Evolutionary conservation across 92 coral and sea anemone genomes (phyloP), one percentile per base, ranked within the genome.

Genomic region (Epizoanthus illoricatus): DNA sequence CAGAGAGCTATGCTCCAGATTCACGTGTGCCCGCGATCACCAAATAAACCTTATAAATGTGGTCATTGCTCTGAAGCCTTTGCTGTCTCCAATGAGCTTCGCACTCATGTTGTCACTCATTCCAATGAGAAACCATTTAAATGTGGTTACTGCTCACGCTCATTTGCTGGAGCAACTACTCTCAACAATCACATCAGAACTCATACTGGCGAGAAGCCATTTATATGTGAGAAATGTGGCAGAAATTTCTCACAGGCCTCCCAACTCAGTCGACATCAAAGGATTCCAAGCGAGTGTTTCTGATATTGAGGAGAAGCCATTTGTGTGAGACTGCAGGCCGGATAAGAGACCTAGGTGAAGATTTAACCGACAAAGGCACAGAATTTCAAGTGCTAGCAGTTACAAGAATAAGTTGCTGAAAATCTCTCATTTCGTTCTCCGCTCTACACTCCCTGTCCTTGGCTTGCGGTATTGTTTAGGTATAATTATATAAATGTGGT

Each of bases 141-240:
- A 84, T 96, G 99, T 70, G 99, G 99, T 12, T 96, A 84, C 82
- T 96, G 99, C 76, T 90, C 94, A 73, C 94, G 99, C 69, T 79
- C 99, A 15, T 96, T 96, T 73, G 89, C 97, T 33, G 99, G 99
- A 18, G 95, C 99, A 28, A 96, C 99, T 15, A 96, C 99, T 3
- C 91, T 96, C 7, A 94, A 92, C 74, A 96, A 96, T 64, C 99
- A 96, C 81, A 95, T 96, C 12, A 89, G 99, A 28, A 94, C 98
- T 16, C 99, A 96, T 62, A 96, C 99, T 7, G 99, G 99, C 16
- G 99, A 96, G 82, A 90, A 89, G 82, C 99, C 99, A 24, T 96
- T 96, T 87, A 85, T 74, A 16, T 96, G 99, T 55, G 87, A 89
- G 57, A 96, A 90, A 57, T 96, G 99, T 88, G 89, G 89, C 47